Base-by-base conservation (phyloP, 2,113 vertebrate species). In the Plecturocebus donacophilus region DNA sequence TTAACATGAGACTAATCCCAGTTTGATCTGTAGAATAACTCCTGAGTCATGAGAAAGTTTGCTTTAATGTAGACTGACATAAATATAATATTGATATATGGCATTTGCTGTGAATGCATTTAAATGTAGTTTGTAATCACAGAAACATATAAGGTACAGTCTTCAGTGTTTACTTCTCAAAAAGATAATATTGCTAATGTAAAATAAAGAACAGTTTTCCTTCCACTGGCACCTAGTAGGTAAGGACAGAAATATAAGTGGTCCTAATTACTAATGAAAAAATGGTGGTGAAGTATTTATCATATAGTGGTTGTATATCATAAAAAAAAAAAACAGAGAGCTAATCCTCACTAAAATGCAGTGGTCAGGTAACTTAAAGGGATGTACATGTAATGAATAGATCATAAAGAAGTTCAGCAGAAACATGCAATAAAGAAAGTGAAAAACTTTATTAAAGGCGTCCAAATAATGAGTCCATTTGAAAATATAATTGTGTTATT, bases 121-220 rank as follows among this genome's bases (percentile, higher is more conserved):
- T 97, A 82, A 94, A 85, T 90, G 79, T 10, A 70, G 17, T 8
- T 35, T 70, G 25, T n/a, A 81, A 91, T 64, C 30, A 30, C 42
- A 35, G 90, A 70, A 73, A 95, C 61, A 82, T 58, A 4, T 6
- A 40, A 19, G 21, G 56, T 58, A 8, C 3, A 58, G 23, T 45
- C 71, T 32, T 81, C 35, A 56, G 1, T n/a, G 42, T 79, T 17
- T 83, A 80, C 52, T 23, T 56, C 6, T 91, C 8, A 66, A 6
- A 10, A 58, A 91, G 86, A 81, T 6, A 88, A 12, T 40, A 70
- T 5, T n/a, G n/a, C 64, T 94, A 42, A 93, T 97, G 93, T 80
- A 54, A 80, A 80, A 32, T 79, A n/a, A 79, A 79, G 35, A 49
- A 21, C 42, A 21, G 0, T 49, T 96, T 32, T 71, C 40, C 71